phyloP scores from a whole-genome alignment of 2,888 invertebrate genomes.

The Chelonus formosanus region DNA sequence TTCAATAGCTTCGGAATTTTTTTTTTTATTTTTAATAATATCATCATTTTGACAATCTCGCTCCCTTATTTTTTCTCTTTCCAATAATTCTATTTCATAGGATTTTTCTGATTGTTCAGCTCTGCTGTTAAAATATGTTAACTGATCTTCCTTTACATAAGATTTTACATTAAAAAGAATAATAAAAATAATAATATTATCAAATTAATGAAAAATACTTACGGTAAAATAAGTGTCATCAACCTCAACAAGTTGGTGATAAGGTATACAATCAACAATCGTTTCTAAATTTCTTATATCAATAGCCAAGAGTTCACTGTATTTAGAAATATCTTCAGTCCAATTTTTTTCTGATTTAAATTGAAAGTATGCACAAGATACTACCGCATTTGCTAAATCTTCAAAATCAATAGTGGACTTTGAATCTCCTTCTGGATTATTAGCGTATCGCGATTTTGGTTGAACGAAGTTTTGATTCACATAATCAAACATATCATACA shows the following conservation, averaged over 20 bases:
- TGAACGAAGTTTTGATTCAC: no score
- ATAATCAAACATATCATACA: no score
- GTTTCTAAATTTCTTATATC: constrained; percentile 62
- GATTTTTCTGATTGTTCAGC: constrained; percentile 42
- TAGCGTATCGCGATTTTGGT: no score
- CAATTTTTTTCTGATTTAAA: constrained; percentile 66
- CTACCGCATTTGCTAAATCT: constrained; percentile 59
- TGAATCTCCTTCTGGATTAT: no score
- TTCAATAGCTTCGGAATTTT: not conserved
- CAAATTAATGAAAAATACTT: constrained; percentile 36
- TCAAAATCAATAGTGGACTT: constrained; percentile 60
- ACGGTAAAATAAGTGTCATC: constrained; percentile 62
- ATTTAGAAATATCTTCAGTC: constrained; percentile 59
- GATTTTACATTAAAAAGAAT: constrained; percentile 5
- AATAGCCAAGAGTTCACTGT: constrained; percentile 63
- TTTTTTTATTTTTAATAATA: no score
- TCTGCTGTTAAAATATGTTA: constrained; percentile 46
- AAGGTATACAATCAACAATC: constrained; percentile 66
- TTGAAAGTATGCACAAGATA: constrained; percentile 60
- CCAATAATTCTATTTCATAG: constrained; percentile 31
- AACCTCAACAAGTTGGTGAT: constrained; percentile 64
- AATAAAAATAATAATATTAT: not conserved
- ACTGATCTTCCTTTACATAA: constrained; percentile 47
- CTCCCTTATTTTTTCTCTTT: constrained; percentile 31
- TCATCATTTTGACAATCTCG: constrained; percentile 19